These are phyloP conservation scores for Spicauda simplicius DNA, from an alignment of 2,888 invertebrate species.

Conservation along the genomic window DNA sequence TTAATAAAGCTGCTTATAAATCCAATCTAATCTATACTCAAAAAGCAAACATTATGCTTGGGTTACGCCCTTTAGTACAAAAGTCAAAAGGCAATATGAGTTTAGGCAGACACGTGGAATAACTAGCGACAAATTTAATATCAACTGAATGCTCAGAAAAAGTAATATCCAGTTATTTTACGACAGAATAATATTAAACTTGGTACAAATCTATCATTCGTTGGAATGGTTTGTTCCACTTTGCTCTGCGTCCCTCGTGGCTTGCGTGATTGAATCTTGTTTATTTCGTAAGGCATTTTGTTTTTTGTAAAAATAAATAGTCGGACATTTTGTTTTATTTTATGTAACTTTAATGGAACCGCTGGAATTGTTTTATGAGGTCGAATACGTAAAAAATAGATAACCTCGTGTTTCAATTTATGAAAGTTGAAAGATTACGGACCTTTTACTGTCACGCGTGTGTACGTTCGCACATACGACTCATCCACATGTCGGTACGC, in stretches of 20 bases:
- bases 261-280: neutral
- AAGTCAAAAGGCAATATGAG: conserved; percentile 20
- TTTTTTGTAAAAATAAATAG: neutral
- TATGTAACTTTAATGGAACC: too few species aligned
- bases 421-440: too few species aligned
- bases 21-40: neutral
- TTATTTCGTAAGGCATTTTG: neutral
- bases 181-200: conserved; percentile 51
- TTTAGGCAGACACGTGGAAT: conserved; percentile 29
- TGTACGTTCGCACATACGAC: too few species aligned
- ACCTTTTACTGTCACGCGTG: too few species aligned
- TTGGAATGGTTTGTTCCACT: conserved; percentile 46
- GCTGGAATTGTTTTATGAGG: too few species aligned
- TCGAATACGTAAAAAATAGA: too few species aligned
- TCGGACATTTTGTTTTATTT: too few species aligned
- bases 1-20: neutral
- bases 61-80: conserved; percentile 1
- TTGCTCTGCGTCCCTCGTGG: conserved; percentile 22
- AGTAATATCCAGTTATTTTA: conserved; percentile 38
- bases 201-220: conserved; percentile 50
- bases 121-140: conserved; percentile 37
- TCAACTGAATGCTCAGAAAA: conserved; percentile 40
- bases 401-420: too few species aligned
- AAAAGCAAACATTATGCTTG: conserved; percentile 5
- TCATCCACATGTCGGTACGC: too few species aligned